Conservation (phyloP, 2,888 invertebrate genomes). For the Sinohyriopsis cumingii region DNA sequence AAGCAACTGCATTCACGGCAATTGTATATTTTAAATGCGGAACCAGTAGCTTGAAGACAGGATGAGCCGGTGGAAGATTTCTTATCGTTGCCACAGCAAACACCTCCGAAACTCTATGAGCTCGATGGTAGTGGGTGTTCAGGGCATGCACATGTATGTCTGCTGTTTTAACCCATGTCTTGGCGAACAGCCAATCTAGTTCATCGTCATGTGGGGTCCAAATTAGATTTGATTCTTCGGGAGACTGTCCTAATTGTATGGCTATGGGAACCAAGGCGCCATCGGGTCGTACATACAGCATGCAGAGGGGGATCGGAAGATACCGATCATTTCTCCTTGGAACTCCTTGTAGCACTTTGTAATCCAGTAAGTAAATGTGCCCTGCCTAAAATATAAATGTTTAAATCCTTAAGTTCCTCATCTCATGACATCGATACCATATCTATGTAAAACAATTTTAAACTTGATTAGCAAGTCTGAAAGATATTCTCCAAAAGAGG, state of each 20-base stretch:
- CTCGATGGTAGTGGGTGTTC: slow-evolving; percentile 22
- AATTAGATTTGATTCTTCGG: slow-evolving; percentile 27
- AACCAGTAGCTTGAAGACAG: slow-evolving; percentile 30
- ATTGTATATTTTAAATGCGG: slow-evolving; percentile 26
- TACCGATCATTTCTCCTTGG: slow-evolving; percentile 8
- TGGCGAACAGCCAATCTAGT: slow-evolving; percentile 31
- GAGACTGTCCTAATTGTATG: slow-evolving; percentile 27
- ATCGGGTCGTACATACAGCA: slow-evolving; percentile 29
- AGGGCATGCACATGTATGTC: slow-evolving; percentile 31
- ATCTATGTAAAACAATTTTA: too few relatives aligned
- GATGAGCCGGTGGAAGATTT: slow-evolving; percentile 32
- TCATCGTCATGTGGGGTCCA: slow-evolving; percentile 32
- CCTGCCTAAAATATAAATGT: slow-evolving; percentile 21
- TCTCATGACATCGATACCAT: too few relatives aligned
- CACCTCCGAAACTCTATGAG: slow-evolving; percentile 29
- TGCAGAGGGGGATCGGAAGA: slow-evolving; percentile 24
- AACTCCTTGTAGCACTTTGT: slow-evolving; percentile 20
- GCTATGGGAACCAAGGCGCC: slow-evolving; percentile 34
- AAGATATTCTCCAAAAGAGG: too few relatives aligned
- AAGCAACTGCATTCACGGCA: slow-evolving; percentile 22
- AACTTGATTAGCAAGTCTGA: too few relatives aligned
- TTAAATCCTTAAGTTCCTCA: not conserved
- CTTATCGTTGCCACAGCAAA: slow-evolving; percentile 23
- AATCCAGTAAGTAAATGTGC: slow-evolving; percentile 32
- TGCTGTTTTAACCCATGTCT: slow-evolving; percentile 28